Conservation (phyloP, 1,140 invertebrate species). For the Drosophila ironensis region DNA sequence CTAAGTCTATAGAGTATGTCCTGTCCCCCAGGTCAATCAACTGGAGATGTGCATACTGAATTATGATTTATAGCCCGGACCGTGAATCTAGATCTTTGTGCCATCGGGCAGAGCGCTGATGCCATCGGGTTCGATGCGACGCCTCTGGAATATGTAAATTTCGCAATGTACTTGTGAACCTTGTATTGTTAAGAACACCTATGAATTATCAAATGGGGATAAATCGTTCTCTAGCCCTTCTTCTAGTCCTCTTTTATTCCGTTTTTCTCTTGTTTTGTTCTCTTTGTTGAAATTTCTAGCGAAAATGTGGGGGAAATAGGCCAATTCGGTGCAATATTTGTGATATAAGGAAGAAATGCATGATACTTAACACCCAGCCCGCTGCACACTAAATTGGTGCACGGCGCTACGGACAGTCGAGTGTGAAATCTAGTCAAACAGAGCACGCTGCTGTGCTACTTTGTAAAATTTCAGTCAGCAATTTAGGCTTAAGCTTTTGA, state of each 20-base stretch:
- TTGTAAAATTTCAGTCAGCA: conserved; percentile 32
- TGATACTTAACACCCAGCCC: neutral
- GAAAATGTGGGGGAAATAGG: conserved; percentile 71
- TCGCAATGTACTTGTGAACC: conserved; percentile 17
- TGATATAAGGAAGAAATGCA: conserved; percentile 64
- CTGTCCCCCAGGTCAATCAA: conserved; percentile 43
- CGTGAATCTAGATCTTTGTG: conserved; percentile 62
- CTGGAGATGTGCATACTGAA: conserved; percentile 47
- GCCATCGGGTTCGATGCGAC: conserved; percentile 8
- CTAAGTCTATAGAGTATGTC: conserved; percentile 41
- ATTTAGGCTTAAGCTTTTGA: conserved; percentile 21
- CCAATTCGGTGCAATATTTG: conserved; percentile 81
- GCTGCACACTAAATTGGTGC: conserved; percentile 14
- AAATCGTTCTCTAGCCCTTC: neutral
- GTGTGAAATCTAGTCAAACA: conserved; percentile 76
- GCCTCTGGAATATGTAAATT: conserved; percentile 22
- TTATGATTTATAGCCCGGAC: conserved; percentile 40
- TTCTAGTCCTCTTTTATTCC: neutral
- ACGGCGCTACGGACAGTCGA: conserved; percentile 47
- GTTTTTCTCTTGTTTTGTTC: conserved; percentile 18
- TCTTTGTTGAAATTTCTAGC: conserved; percentile 51
- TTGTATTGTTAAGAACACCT: conserved; percentile 19
- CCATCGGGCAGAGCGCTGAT: conserved; percentile 35
- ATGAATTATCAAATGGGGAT: neutral
- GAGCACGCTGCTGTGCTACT: conserved; percentile 23